A percentile compares a stretch with the other conserved stretches of the same genome.
These are phyloP conservation scores for Mormyrus lacerda DNA, from an alignment of 2,113 vertebrate species.

Conservation along the genomic window DNA sequence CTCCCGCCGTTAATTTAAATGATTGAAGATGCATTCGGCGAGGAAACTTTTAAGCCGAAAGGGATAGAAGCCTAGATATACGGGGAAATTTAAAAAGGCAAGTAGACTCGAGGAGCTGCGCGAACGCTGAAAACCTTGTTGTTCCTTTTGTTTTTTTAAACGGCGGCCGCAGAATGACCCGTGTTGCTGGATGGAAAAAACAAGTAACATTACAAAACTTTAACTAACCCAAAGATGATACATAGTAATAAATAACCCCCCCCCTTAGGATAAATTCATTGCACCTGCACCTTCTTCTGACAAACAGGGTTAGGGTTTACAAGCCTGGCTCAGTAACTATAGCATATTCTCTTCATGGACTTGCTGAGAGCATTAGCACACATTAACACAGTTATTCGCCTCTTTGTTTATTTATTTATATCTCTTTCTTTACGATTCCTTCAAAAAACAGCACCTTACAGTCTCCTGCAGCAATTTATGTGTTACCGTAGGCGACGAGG, in stretches of 20 bases:
- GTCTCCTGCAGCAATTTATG: neutral
- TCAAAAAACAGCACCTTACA: neutral
- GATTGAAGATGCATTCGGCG: slow-evolving; percentile 23
- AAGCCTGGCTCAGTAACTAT: neutral
- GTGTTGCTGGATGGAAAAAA: neutral
- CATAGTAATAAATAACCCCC: neutral
- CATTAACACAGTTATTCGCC: neutral
- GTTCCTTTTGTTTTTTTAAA: neutral
- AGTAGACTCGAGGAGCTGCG: neutral
- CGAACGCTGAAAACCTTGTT: neutral
- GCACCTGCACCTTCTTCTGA: neutral
- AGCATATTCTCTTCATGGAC: neutral
- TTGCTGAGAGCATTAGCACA: neutral
- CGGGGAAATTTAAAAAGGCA: neutral
- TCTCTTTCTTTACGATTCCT: neutral
- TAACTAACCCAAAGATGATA: neutral
- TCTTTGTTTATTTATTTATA: neutral
- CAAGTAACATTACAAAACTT: neutral
- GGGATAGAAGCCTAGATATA: neutral
- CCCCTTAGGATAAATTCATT: neutral
- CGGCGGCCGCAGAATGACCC: neutral
- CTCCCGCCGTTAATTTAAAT: slow-evolving; percentile 29
- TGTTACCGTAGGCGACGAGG: neutral
- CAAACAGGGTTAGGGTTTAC: neutral
- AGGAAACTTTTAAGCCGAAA: slow-evolving; percentile 16